These are phyloP conservation scores for Mobula birostris DNA, from an alignment of 2,113 vertebrate genomes.

Conservation along the genomic window DNA sequence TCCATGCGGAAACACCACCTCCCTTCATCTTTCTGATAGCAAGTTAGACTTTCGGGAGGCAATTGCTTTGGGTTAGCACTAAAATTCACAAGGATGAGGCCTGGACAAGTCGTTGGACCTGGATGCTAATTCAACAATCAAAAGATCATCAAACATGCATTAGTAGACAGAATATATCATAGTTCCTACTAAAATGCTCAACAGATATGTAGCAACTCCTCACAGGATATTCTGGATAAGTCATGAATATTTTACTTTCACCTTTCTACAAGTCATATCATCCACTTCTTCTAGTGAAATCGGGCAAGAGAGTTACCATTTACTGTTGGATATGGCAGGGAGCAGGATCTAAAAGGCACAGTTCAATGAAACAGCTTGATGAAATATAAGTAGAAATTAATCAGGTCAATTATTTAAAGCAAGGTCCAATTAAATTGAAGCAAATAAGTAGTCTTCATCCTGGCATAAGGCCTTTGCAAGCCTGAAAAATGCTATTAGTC, in stretches of 20 bases:
- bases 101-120: background rate
- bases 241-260: constrained; percentile 11
- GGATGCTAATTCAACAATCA: background rate
- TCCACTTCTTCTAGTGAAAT: background rate
- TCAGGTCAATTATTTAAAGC: constrained; percentile 32
- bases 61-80: background rate
- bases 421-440: background rate
- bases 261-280: background rate
- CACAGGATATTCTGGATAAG: background rate
- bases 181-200: background rate
- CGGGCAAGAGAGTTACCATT: background rate
- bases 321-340: background rate
- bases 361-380: background rate
- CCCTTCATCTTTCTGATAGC: background rate
- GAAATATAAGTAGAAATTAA: background rate
- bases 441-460: background rate
- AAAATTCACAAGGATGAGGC: background rate
- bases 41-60: background rate
- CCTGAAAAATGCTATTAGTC: background rate
- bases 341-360: constrained; percentile 8
- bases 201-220: background rate
- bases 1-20: background rate
- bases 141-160: background rate
- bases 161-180: background rate
- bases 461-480: background rate